Evolutionary conservation across 2,797 vertebrate genomes (phyloP).

Genomic region (Picus viridis): DNA sequence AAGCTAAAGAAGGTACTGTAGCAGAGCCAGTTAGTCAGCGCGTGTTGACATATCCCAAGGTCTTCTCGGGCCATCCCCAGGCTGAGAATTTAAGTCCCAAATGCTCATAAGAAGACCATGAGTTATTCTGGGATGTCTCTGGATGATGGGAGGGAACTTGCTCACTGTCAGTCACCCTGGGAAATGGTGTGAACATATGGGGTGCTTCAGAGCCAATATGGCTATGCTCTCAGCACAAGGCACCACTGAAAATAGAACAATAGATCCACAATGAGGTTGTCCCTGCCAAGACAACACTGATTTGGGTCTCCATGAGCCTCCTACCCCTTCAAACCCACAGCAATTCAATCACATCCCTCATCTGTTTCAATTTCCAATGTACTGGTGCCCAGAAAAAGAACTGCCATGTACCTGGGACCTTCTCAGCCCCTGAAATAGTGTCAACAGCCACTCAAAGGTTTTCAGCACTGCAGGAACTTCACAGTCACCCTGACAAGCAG

Average conservation of each 20-base stretch:
- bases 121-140: background rate
- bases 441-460: background rate
- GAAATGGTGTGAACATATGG: conserved; percentile 31
- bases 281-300: background rate
- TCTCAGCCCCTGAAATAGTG: background rate
- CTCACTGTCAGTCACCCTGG: background rate
- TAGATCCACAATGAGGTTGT: background rate
- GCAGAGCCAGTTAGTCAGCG: background rate
- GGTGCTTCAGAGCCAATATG: background rate
- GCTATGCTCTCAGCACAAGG: background rate
- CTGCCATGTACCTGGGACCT: background rate
- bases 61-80: background rate
- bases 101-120: background rate
- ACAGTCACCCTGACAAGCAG: background rate
- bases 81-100: background rate
- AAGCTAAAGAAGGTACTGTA: background rate
- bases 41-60: accelerated
- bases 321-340: background rate
- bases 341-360: background rate
- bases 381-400: background rate
- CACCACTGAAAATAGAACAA: background rate
- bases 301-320: background rate
- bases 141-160: background rate
- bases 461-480: background rate
- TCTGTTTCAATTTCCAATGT: background rate